These are phyloP conservation scores for Porites cylindrica DNA, from an alignment of 92 coral and sea anemone genomes.

Conservation along the genomic window DNA sequence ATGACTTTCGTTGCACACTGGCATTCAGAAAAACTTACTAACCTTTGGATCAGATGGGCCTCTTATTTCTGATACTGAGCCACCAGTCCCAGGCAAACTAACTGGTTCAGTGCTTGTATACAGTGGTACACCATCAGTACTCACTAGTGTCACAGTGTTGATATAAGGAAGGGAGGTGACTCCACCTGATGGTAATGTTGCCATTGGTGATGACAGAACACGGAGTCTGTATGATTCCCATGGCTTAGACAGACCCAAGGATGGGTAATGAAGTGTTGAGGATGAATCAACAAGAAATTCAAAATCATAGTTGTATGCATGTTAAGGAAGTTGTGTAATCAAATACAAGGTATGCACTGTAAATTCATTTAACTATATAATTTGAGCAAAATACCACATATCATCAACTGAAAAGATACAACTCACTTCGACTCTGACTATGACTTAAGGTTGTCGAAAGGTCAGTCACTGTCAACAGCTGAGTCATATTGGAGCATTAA, in stretches of 20 bases:
- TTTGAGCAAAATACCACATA: no score
- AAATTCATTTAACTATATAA: no score
- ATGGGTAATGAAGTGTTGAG: slow-evolving; percentile 60
- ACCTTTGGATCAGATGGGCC: no score
- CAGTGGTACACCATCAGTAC: slow-evolving; percentile 53
- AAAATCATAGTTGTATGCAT: slow-evolving; percentile 44
- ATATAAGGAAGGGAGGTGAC: slow-evolving; percentile 84
- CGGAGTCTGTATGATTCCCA: slow-evolving; percentile 69
- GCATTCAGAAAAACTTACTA: background rate
- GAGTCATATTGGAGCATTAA: no score
- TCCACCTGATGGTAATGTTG: slow-evolving; percentile 21
- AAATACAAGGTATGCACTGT: no score
- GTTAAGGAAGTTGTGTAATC: slow-evolving; percentile 37
- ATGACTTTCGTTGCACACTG: no score
- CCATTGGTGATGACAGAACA: slow-evolving; percentile 37
- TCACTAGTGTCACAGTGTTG: slow-evolving; percentile 47
- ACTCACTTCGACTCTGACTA: no score
- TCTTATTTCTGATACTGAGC: no score
- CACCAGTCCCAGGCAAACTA: slow-evolving; percentile 69
- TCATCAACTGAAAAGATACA: no score
- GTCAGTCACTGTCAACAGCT: no score
- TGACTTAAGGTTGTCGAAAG: no score
- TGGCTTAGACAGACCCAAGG: slow-evolving; percentile 56
- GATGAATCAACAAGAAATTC: slow-evolving; percentile 78
- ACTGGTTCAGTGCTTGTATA: slow-evolving; percentile 57